These are phyloP conservation scores for Phalangium opilio DNA, from an alignment of 2,888 invertebrate species.

Conservation along the genomic window DNA sequence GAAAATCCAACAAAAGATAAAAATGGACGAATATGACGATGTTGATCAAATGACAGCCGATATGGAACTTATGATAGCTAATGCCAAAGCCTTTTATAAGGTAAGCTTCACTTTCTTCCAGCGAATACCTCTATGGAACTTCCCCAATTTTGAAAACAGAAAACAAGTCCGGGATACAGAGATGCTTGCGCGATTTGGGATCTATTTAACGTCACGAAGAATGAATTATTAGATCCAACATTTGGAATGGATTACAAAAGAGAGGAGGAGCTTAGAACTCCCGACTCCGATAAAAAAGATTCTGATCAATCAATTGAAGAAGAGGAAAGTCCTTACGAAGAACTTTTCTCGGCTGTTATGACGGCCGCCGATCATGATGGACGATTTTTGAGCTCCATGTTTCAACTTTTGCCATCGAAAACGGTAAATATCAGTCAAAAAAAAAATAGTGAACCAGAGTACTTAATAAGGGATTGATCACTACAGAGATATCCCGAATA, in stretches of 20 bases:
- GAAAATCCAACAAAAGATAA: slow-evolving; percentile 87
- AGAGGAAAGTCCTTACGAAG: slow-evolving; percentile 57
- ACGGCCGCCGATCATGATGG: slow-evolving; percentile 62
- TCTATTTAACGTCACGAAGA: slow-evolving; percentile 50
- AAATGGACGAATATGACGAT: slow-evolving; percentile 91
- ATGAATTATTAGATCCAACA: slow-evolving; percentile 31
- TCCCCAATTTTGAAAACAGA: slow-evolving; percentile 32
- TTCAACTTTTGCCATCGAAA: slow-evolving; percentile 80
- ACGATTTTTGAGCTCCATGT: slow-evolving; percentile 67
- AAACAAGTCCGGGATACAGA: slow-evolving; percentile 64
- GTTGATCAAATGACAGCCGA: slow-evolving; percentile 79
- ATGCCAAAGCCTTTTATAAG: slow-evolving; percentile 89
- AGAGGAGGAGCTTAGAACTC: slow-evolving; percentile 14
- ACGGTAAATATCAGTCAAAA: slow-evolving; percentile 37
- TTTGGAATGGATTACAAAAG: slow-evolving; percentile 13
- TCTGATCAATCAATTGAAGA: slow-evolving; percentile 32
- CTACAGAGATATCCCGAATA: slow-evolving; percentile 75
- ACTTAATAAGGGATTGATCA: slow-evolving; percentile 9
- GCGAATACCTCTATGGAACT: background rate
- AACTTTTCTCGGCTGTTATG: slow-evolving; percentile 76
- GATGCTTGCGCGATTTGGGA: slow-evolving; percentile 83
- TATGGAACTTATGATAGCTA: slow-evolving; percentile 76
- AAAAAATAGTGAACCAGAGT: background rate
- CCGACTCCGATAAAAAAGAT: no score
- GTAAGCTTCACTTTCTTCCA: slow-evolving; percentile 27